Conservation (phyloP, 1,140 invertebrate genomes). For the Dreissena polymorpha region DNA sequence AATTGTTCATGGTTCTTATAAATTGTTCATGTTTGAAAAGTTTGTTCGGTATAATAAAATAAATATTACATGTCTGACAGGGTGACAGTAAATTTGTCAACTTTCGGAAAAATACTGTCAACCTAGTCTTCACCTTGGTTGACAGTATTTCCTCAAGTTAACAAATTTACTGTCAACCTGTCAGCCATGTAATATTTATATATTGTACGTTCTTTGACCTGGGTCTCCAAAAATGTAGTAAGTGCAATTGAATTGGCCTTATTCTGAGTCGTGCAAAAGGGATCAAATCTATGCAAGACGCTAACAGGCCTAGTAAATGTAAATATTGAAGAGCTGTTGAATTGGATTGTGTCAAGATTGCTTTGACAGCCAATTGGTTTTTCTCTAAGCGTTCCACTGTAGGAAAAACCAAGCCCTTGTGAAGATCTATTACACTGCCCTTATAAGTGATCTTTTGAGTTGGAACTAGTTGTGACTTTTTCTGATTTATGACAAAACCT, state of each 20-base stretch:
- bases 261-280: constrained; percentile 16
- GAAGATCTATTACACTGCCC: constrained; percentile 2
- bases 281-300: constrained; percentile 32
- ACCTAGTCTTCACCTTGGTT: too few relatives aligned
- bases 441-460: constrained; percentile 19
- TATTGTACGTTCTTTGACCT: constrained; percentile 8
- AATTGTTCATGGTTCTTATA: too few relatives aligned
- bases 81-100: too few relatives aligned
- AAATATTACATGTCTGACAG: too few relatives aligned
- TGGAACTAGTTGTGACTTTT: too few relatives aligned
- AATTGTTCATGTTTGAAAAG: too few relatives aligned
- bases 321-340: constrained; percentile 7
- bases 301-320: constrained; percentile 25
- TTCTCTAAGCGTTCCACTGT: constrained; percentile 17
- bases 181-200: too few relatives aligned
- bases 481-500: too few relatives aligned
- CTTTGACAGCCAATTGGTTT: constrained; percentile 4
- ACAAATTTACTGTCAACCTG: too few relatives aligned
- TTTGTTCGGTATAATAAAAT: too few relatives aligned
- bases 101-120: too few relatives aligned
- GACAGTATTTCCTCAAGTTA: too few relatives aligned
- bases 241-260: constrained; percentile 40
- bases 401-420: constrained; percentile 3
- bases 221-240: constrained; percentile 37
- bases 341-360: neutral